Percentiles rank a stretch among this genome's conserved stretches.
phyloP scores from a whole-genome alignment of 2,888 invertebrate species.

The Hirtodrosophila alboralis region DNA sequence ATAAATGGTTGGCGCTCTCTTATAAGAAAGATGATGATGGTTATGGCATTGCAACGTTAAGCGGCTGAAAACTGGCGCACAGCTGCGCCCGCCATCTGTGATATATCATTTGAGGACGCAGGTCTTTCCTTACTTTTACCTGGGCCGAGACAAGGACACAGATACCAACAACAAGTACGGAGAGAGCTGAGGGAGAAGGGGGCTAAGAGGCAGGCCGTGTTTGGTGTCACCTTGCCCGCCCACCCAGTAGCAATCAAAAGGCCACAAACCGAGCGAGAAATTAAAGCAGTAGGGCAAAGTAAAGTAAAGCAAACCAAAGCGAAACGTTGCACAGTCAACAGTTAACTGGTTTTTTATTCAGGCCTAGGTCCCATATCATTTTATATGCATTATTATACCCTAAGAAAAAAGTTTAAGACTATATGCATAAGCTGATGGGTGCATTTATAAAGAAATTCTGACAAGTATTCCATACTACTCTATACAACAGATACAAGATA shows the following conservation, averaged over 20 bases:
- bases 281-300: constrained; percentile 46
- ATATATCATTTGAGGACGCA: constrained; percentile 40
- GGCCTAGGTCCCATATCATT: constrained; percentile 15
- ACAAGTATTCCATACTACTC: too few relatives aligned
- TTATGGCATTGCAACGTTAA: constrained; percentile 58
- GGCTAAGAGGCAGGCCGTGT: not conserved
- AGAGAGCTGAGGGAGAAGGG: not conserved
- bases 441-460: too few relatives aligned
- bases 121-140: constrained; percentile 17
- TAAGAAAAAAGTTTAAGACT: too few relatives aligned
- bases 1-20: constrained; percentile 56
- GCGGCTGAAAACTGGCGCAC: constrained; percentile 61
- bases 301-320: constrained; percentile 6
- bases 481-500: too few relatives aligned
- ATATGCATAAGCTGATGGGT: too few relatives aligned
- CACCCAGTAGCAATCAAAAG: constrained; percentile 50
- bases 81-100: constrained; percentile 46
- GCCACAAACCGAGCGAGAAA: constrained; percentile 45
- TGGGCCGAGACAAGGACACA: constrained; percentile 24
- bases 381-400: constrained; percentile 22
- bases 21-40: constrained; percentile 38
- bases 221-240: constrained; percentile 33
- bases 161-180: not conserved
- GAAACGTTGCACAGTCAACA: constrained; percentile 22
- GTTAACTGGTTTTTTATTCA: constrained; percentile 46